phyloP scores from a whole-genome alignment of 2,888 invertebrate genomes.

The Cyclophora punctaria region DNA sequence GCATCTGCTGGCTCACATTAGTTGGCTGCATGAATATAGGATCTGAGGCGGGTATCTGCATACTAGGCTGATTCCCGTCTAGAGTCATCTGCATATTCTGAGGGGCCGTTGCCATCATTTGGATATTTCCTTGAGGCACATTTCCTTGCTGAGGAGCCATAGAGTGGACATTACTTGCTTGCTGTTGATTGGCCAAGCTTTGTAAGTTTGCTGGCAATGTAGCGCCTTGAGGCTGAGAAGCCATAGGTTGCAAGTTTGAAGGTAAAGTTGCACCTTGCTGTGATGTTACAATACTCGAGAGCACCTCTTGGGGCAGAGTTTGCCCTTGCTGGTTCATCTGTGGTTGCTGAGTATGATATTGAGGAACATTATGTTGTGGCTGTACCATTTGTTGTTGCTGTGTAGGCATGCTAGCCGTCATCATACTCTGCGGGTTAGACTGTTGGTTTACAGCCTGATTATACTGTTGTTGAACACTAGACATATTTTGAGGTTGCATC shows the following conservation, averaged over 20 bases:
- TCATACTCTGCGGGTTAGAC: slow-evolving; percentile 60
- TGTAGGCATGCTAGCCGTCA: slow-evolving; percentile 60
- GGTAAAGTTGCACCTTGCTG: slow-evolving; percentile 69
- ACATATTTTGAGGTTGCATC: slow-evolving; percentile 65
- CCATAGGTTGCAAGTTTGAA: slow-evolving; percentile 61
- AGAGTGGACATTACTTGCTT: slow-evolving; percentile 54
- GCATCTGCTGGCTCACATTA: slow-evolving; percentile 62
- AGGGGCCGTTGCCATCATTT: slow-evolving; percentile 71
- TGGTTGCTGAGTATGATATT: slow-evolving; percentile 67
- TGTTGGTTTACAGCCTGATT: slow-evolving; percentile 69
- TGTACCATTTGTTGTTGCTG: slow-evolving; percentile 69
- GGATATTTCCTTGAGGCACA: slow-evolving; percentile 75
- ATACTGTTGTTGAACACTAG: slow-evolving; percentile 71
- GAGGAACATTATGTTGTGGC: slow-evolving; percentile 65
- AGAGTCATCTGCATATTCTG: slow-evolving; percentile 74
- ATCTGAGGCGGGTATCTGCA: slow-evolving; percentile 73
- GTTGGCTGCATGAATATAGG: slow-evolving; percentile 67
- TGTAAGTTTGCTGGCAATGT: slow-evolving; percentile 77
- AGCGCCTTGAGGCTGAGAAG: slow-evolving; percentile 71
- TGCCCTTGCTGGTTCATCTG: slow-evolving; percentile 69
- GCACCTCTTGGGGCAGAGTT: slow-evolving; percentile 67
- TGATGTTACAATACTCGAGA: slow-evolving; percentile 65
- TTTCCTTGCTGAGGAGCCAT: slow-evolving; percentile 71
- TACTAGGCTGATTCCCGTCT: slow-evolving; percentile 71
- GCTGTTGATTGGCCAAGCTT: slow-evolving; percentile 64